These are phyloP conservation scores for Austrolebias charrua DNA, from an alignment of 2,797 vertebrate genomes.

Conservation along the genomic window DNA sequence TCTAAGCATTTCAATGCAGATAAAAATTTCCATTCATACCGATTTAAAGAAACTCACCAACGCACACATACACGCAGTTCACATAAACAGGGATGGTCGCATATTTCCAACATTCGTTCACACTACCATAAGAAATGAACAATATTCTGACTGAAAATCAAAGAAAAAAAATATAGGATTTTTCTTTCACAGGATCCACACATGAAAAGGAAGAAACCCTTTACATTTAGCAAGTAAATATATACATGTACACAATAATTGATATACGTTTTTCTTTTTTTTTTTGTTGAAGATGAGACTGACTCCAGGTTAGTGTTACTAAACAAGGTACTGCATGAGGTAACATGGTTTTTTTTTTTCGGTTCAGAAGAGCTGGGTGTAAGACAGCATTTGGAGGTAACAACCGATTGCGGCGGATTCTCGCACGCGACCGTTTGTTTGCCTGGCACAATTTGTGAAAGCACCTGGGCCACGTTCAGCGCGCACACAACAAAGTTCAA, in stretches of 20 bases:
- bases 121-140: conserved; percentile 62
- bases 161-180: conserved; percentile 40
- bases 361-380: conserved; percentile 86
- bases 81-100: conserved; percentile 72
- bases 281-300: conserved; percentile 69
- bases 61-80: conserved; percentile 50
- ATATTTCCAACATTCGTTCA: conserved; percentile 54
- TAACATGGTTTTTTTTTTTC: conserved; percentile 85
- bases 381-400: conserved; percentile 84
- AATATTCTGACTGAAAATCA: conserved; percentile 63
- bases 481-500: conserved; percentile 18
- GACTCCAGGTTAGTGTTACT: conserved; percentile 71
- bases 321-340: conserved; percentile 84
- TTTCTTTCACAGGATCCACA: conserved; percentile 75
- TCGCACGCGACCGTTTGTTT: conserved; percentile 22
- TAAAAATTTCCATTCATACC: conserved; percentile 64
- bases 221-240: conserved; percentile 77
- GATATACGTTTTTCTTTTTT: conserved; percentile 32
- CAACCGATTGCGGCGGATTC: conserved; percentile 55
- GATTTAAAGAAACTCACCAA: conserved; percentile 63
- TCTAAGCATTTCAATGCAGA: conserved; percentile 74
- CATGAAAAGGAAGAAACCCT: conserved; percentile 72
- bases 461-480: conserved; percentile 63
- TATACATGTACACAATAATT: conserved; percentile 72
- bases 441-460: conserved; percentile 73